These are phyloP conservation scores for Monopterus albus DNA, from an alignment of 2,113 vertebrate species.

Conservation along the genomic window DNA sequence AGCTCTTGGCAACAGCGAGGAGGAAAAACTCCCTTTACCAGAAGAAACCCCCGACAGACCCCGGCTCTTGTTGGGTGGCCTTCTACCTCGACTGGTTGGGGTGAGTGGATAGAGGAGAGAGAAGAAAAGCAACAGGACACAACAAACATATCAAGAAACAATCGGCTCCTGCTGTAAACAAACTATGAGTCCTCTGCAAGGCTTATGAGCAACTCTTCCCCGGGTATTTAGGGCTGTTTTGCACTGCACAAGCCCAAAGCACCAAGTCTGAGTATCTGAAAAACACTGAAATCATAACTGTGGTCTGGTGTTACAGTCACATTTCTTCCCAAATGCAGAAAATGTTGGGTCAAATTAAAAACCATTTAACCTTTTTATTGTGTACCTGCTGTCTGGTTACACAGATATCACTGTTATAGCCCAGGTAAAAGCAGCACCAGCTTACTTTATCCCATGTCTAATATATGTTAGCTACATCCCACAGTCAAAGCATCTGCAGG, in stretches of 20 bases:
- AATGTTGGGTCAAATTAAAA: neutral
- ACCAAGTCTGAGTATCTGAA: neutral
- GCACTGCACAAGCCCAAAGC: neutral
- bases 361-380: neutral
- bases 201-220: constrained; percentile 13
- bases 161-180: constrained; percentile 32
- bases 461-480: constrained; percentile 52
- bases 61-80: too few relatives aligned
- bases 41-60: too few relatives aligned
- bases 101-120: too few relatives aligned
- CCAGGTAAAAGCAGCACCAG: constrained; percentile 26
- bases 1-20: too few relatives aligned
- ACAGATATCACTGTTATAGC: constrained; percentile 13
- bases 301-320: too few relatives aligned
- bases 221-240: constrained; percentile 20
- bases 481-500: constrained; percentile 70
- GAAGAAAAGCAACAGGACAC: too few relatives aligned
- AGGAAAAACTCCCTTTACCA: too few relatives aligned
- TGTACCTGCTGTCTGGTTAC: constrained; percentile 3
- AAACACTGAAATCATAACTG: neutral
- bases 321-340: too few relatives aligned
- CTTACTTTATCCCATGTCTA: constrained; percentile 33
- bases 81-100: too few relatives aligned
- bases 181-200: constrained; percentile 11
- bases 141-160: too few relatives aligned